Conservation (phyloP, 2,113 vertebrate genomes). For the Cyanistes caeruleus region DNA sequence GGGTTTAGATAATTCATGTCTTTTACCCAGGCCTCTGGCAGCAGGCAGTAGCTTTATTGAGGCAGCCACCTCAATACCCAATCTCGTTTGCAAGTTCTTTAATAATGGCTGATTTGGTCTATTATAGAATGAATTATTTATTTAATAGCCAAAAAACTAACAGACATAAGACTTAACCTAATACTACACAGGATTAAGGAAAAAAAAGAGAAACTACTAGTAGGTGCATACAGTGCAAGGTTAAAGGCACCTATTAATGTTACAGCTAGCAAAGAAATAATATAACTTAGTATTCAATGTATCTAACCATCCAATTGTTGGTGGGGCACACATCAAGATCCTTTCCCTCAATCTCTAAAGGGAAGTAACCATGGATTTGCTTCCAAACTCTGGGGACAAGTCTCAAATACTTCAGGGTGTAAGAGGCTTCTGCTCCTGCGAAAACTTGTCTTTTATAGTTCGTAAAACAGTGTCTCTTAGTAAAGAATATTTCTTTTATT, state of each 20-base stretch:
- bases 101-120: background rate
- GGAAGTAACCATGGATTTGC: background rate
- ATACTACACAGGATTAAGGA: background rate
- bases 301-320: background rate
- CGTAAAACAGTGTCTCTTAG: background rate
- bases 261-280: background rate
- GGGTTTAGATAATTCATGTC: background rate
- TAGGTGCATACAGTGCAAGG: fast-evolving
- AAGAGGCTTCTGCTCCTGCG: background rate
- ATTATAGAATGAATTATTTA: background rate
- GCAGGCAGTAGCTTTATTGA: background rate
- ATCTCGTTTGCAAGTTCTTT: background rate
- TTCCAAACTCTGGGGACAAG: background rate
- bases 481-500: background rate
- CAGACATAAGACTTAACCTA: background rate
- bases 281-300: background rate
- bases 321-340: background rate
- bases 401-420: background rate
- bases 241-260: background rate
- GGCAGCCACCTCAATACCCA: too few relatives aligned
- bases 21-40: background rate
- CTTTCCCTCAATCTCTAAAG: background rate
- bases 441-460: background rate
- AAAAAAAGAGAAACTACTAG: background rate
- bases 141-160: background rate